Evolutionary conservation across 2,113 vertebrate species (phyloP).

Genomic region (Colius striatus): DNA sequence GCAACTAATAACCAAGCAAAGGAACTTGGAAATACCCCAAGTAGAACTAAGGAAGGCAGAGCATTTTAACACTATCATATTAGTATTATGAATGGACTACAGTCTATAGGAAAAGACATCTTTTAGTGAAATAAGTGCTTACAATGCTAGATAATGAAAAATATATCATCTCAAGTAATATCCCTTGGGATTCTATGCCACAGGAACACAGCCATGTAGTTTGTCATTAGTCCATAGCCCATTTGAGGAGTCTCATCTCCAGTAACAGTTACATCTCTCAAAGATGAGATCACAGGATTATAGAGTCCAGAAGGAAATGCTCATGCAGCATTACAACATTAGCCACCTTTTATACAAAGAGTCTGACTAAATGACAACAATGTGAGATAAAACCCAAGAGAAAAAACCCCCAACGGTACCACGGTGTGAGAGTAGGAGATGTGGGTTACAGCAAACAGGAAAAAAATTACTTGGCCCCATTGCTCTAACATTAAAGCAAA

Average conservation of each 20-base stretch:
- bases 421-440: neutral
- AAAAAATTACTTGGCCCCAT: neutral
- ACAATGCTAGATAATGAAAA: neutral
- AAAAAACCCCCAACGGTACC: neutral
- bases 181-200: neutral
- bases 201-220: neutral
- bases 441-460: neutral
- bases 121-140: neutral
- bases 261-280: neutral
- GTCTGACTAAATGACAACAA: neutral
- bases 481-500: neutral
- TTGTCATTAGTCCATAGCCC: neutral
- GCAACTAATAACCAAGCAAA: neutral
- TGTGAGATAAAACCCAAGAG: neutral
- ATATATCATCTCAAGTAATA: neutral
- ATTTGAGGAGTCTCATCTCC: neutral
- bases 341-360: neutral
- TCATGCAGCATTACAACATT: neutral
- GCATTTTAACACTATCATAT: neutral
- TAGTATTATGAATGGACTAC: neutral
- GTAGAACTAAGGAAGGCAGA: neutral
- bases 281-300: neutral
- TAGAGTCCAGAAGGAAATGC: neutral
- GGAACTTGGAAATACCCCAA: neutral
- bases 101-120: neutral